Conservation (phyloP, 2,888 invertebrate species). For the Acanthosepion pharaonis region DNA sequence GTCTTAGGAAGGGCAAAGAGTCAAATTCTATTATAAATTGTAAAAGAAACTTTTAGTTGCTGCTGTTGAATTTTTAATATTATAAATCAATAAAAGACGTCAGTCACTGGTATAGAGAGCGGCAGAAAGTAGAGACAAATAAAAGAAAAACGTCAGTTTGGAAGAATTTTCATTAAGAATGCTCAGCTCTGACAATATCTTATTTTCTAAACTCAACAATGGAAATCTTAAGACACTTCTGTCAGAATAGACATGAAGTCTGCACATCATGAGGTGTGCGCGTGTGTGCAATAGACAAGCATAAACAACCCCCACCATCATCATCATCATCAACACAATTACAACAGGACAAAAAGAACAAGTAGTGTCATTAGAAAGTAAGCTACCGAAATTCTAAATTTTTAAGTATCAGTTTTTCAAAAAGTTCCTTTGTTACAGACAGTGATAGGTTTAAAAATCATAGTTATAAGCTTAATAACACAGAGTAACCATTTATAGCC, state of each 20-base stretch:
- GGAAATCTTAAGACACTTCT: background rate
- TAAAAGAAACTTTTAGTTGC: background rate
- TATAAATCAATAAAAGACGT: background rate
- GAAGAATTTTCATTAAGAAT: background rate
- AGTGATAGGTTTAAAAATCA: too few relatives aligned
- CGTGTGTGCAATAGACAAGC: background rate
- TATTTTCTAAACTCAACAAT: background rate
- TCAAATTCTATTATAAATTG: background rate
- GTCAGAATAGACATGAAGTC: background rate
- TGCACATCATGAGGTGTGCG: background rate
- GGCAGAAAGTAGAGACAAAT: background rate
- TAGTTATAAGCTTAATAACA: too few relatives aligned
- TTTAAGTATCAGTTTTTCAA: too few relatives aligned
- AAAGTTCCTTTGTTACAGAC: too few relatives aligned
- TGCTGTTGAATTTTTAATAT: background rate
- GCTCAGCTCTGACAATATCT: background rate
- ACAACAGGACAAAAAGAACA: background rate
- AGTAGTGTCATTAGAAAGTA: background rate
- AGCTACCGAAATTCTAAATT: too few relatives aligned
- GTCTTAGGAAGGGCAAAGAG: background rate
- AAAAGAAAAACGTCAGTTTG: background rate
- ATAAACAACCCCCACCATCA: background rate
- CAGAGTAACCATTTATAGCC: too few relatives aligned
- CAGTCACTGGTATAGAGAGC: background rate
- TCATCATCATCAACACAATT: background rate